Evolutionary conservation across 2,888 invertebrate genomes (phyloP).

Genomic region (Drosophila subquinaria): DNA sequence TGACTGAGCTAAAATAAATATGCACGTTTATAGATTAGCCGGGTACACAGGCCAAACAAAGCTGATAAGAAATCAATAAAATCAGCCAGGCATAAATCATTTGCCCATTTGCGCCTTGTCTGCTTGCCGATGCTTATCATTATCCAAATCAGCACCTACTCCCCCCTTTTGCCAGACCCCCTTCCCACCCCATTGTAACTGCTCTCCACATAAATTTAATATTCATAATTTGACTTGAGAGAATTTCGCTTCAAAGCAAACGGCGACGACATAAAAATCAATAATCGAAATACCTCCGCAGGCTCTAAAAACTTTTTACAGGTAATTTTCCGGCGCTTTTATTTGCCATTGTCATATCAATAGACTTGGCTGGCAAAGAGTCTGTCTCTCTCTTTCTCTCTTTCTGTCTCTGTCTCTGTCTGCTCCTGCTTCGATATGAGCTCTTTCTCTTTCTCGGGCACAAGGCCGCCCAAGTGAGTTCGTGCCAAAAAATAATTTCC

Average conservation of each 20-base stretch:
- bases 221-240: constrained; percentile 73
- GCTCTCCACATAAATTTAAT: constrained; percentile 55
- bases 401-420: background rate
- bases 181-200: too few relatives aligned
- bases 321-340: constrained; percentile 63
- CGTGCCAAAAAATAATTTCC: constrained; percentile 80
- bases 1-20: constrained; percentile 36
- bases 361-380: constrained; percentile 46
- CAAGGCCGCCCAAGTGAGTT: constrained; percentile 65
- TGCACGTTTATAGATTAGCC: constrained; percentile 67
- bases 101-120: constrained; percentile 53
- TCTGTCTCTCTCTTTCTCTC: background rate
- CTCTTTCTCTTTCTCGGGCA: constrained; percentile 45
- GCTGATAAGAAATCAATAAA: constrained; percentile 75
- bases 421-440: constrained; percentile 4
- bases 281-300: constrained; percentile 54
- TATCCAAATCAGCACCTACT: constrained; percentile 9
- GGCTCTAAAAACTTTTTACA: constrained; percentile 62
- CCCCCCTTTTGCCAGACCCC: background rate
- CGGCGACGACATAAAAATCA: constrained; percentile 63
- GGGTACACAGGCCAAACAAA: constrained; percentile 10
- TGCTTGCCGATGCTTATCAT: constrained; percentile 68
- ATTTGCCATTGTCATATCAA: constrained; percentile 69
- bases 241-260: constrained; percentile 49
- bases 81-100: constrained; percentile 69